Percentiles rank a stretch among this genome's conserved stretches.
Evolutionary conservation across 2,888 invertebrate genomes (phyloP).

Genomic region (Aphelenchoides bicaudatus): DNA sequence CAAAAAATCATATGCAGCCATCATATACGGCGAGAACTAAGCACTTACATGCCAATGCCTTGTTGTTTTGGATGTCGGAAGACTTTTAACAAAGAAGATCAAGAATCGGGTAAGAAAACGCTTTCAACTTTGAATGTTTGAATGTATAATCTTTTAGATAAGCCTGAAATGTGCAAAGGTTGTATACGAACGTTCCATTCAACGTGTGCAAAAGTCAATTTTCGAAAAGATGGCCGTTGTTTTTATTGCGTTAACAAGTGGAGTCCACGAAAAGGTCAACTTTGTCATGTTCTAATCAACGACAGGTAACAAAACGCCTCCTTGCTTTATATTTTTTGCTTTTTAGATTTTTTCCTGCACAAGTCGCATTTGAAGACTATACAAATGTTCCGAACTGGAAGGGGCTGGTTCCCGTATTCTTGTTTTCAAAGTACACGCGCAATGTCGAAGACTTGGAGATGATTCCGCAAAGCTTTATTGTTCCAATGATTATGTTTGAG

Average conservation of each 20-base stretch:
- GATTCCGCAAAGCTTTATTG: neutral
- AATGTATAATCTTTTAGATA: neutral
- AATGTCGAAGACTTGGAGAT: neutral
- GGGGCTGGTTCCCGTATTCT: neutral
- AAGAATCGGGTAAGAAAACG: neutral
- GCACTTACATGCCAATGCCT: neutral
- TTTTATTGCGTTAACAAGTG: constrained; percentile 10
- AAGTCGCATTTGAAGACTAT: neutral
- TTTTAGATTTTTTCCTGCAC: constrained; percentile 6
- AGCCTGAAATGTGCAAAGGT: neutral
- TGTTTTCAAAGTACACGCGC: neutral
- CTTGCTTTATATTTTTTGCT: neutral
- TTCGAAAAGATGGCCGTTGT: neutral
- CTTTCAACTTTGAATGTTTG: neutral
- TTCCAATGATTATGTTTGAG: constrained; percentile 7
- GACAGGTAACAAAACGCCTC: neutral
- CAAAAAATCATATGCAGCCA: neutral
- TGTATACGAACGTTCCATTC: constrained; percentile 15
- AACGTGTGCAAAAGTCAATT: constrained; percentile 4
- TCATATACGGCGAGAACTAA: neutral
- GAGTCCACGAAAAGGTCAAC: constrained; percentile 14
- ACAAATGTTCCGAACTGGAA: neutral
- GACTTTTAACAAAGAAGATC: neutral
- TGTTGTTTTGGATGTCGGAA: constrained; percentile 7
- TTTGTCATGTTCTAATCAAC: neutral